Percentiles rank a stretch among this genome's conserved stretches.
Evolutionary conservation across 2,113 vertebrate species (phyloP).

Genomic region (Gorsachius goisagi): DNA sequence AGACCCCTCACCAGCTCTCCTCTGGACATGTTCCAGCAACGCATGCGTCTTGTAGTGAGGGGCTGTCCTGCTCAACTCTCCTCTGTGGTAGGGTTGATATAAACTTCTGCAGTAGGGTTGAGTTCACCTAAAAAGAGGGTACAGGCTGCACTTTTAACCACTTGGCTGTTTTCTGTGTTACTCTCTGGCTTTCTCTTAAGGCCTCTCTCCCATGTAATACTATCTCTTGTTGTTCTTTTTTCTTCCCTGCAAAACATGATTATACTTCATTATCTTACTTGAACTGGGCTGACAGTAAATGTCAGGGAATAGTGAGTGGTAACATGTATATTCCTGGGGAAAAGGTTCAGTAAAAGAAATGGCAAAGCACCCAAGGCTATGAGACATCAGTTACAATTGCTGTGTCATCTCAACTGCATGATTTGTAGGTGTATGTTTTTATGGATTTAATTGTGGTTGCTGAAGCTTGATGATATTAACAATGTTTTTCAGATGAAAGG

Average conservation of each 20-base stretch:
- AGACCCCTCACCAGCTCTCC: too few species aligned
- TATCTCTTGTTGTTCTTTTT: neutral
- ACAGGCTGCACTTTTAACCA: neutral
- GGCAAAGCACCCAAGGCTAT: neutral
- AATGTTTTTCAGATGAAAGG: neutral
- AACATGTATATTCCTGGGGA: fast-evolving
- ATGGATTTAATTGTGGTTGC: neutral
- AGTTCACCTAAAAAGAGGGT: too few species aligned
- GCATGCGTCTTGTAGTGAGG: too few species aligned
- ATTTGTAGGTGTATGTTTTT: neutral
- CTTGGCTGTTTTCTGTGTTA: neutral
- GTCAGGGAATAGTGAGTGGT: neutral
- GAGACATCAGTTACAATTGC: neutral
- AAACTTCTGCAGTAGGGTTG: neutral
- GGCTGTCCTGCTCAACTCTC: neutral
- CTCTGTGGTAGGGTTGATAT: too few species aligned
- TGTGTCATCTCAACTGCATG: neutral
- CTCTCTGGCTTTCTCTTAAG: neutral
- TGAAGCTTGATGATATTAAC: neutral
- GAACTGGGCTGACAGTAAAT: neutral
- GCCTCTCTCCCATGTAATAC: neutral
- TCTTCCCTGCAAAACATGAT: neutral
- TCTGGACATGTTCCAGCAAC: too few species aligned
- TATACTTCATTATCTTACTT: neutral
- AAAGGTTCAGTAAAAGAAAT: neutral